phyloP scores from a whole-genome alignment of 1,140 invertebrate genomes.

The Ceratitis capitata region DNA sequence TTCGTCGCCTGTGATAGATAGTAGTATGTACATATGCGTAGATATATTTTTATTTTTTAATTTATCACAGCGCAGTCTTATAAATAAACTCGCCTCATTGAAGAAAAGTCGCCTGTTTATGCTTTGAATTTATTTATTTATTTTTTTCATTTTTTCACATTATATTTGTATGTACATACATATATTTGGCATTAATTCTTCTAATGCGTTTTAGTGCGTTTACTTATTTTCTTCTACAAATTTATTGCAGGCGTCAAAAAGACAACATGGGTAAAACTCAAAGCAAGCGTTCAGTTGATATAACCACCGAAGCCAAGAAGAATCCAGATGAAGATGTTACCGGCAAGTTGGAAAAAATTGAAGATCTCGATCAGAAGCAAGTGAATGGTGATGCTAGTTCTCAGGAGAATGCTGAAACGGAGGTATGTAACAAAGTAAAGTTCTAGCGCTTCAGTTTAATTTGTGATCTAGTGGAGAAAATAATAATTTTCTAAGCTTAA shows the following conservation, averaged over 20 bases:
- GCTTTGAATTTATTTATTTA: background rate
- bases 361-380: conserved; percentile 74
- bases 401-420: conserved; percentile 68
- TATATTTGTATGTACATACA: too few relatives aligned
- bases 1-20: background rate
- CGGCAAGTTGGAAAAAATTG: conserved; percentile 78
- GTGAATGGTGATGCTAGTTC: conserved; percentile 77
- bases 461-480: too few relatives aligned
- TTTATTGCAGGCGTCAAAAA: conserved; percentile 39
- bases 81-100: conserved; percentile 29
- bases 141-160: too few relatives aligned
- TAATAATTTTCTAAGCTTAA: too few relatives aligned
- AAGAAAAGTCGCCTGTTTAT: background rate
- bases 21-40: too few relatives aligned
- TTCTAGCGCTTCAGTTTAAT: too few relatives aligned
- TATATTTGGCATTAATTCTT: background rate
- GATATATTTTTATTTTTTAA: conserved; percentile 23
- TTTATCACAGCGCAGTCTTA: background rate
- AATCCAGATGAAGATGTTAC: conserved; percentile 73
- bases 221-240: conserved; percentile 19
- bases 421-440: conserved; percentile 49
- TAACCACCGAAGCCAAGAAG: conserved; percentile 81
- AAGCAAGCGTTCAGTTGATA: conserved; percentile 85
- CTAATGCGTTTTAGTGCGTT: background rate
- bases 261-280: conserved; percentile 81